Base-by-base conservation (phyloP, 2,888 invertebrate genomes). In the Xanthia icteritia region DNA sequence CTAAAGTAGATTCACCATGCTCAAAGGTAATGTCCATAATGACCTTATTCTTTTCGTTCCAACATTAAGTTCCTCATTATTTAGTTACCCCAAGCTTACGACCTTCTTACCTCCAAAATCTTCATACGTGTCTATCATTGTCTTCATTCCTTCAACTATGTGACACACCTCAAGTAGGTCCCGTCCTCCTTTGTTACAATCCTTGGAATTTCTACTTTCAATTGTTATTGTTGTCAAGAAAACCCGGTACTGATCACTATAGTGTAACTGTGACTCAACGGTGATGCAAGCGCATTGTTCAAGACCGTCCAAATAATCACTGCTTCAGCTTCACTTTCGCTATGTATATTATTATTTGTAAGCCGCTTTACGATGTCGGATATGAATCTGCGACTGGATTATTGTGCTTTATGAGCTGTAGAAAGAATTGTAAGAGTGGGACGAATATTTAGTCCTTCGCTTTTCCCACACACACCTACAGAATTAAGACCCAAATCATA, bases 251-350 rank as follows among this genome's bases (percentile, higher is more conserved):
- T 9, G 65, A 77, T 82, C 73, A 42, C 73, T 72, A 51, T 51
- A 82, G 73, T 73, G 51, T 67, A 27, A 20, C 61, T 61, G 36
- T 83, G 72, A 86, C 54, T 86, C 69, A 78, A 51, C 42, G 39
- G 20, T 87, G 87, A 87, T 82, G 87, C 71, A 89, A 87, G 69
- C 27, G 65, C 75, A 88, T 87, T 87, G 82, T 84, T 73, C 58
- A 48, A 65, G 67, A 73, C 42, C 58, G 48, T 56, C 78, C 65
- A 79, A 81, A 85, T 86, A 85, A 87, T 90, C 78, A 36, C 58
- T 58, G 73, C 79, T 82, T 86, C 79, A 88, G 75, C 79, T 82
- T 86, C 79, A 88, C 89, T 90, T 90, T 90, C 89, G 86, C 89
- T 86, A 73, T 78, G 75, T 80, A 79, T 79, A 75, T 82, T 83